Evolutionary conservation across 2,113 vertebrate species (phyloP), one percentile per base, ranked within the genome.

Genomic region (Erinaceus europaeus): DNA sequence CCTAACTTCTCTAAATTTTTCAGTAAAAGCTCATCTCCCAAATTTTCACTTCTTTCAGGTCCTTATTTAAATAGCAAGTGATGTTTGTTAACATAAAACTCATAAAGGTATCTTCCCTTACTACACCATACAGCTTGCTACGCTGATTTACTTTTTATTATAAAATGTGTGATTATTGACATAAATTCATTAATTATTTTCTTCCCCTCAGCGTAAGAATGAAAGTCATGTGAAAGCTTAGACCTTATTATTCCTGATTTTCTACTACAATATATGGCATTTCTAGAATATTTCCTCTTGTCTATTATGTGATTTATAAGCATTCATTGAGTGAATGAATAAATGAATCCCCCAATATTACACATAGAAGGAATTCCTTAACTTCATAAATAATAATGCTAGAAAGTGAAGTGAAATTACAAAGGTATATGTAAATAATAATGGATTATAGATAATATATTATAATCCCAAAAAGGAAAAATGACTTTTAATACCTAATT

Each of bases 341-440:
- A 32, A 88, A 84, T 36, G 29, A 74, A 73, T 52, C 23, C 4
- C 15, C 10, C 6, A 89, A 17, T 80, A 74, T 20, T 75, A 86
- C 50, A 75, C 50, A 69, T 4, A n/a, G 53, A 81, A 6, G 7
- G 9, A 48, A 48, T 53, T 25, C 2, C 59, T 78, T 68, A 85
- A 62, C 48, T 53, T 75, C 65, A 52, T 71, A 53, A 11, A 74
- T 68, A 36, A 86, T 46, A 69, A 36, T 40, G 75, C 32, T 32
- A 55, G 40, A 0, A 32, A 81, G 21, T 75, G 14, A 88, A 50
- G 25, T 17, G 6, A 27, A 59, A 73, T n/a, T n/a, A 44, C 62
- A n/a, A n/a, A 55, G 12, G 12, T 15, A 50, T 50, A 50, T 25
- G n/a, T n/a, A 61, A 23, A 61, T 14, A n/a, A 32, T 14, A 17